Evolutionary conservation across 2,888 invertebrate genomes (phyloP).

Genomic region (Phalera bucephala): DNA sequence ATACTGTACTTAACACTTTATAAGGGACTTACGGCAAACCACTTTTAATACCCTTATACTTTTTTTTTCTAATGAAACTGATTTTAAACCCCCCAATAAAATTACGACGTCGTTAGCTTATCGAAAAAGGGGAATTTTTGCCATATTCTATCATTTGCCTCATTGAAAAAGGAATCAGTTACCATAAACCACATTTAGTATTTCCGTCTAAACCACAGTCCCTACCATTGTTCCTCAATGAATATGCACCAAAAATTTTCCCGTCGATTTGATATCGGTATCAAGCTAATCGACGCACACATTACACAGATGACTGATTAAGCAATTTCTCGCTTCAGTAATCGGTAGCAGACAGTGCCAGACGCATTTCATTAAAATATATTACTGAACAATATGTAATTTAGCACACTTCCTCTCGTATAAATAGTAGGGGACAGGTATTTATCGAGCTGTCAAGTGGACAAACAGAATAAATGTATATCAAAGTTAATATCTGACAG

Average conservation of each 20-base stretch:
- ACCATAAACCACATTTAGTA: too few species aligned
- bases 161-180: too few species aligned
- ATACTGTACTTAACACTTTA: too few species aligned
- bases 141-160: too few species aligned
- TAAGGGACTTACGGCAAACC: too few species aligned
- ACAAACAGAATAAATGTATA: constrained; percentile 15
- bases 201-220: too few species aligned
- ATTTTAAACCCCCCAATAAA: too few species aligned
- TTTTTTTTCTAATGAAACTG: too few species aligned
- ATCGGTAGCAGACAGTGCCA: constrained; percentile 50
- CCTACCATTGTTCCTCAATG: constrained; percentile 30
- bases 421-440: constrained; percentile 47
- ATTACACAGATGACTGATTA: constrained; percentile 76
- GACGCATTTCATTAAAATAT: constrained; percentile 75
- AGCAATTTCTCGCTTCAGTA: constrained; percentile 75
- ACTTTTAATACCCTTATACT: too few species aligned
- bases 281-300: constrained; percentile 67
- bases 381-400: constrained; percentile 68
- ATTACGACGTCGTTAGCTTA: too few species aligned
- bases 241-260: constrained; percentile 49
- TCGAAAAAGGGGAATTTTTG: too few species aligned
- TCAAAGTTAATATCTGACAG: too few species aligned
- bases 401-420: constrained; percentile 63
- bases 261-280: constrained; percentile 68
- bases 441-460: constrained; percentile 47